A percentile compares a stretch with the other conserved stretches of the same genome.
phyloP scores from a whole-genome alignment of 2,888 invertebrate species.

The Mimachlamys varia region DNA sequence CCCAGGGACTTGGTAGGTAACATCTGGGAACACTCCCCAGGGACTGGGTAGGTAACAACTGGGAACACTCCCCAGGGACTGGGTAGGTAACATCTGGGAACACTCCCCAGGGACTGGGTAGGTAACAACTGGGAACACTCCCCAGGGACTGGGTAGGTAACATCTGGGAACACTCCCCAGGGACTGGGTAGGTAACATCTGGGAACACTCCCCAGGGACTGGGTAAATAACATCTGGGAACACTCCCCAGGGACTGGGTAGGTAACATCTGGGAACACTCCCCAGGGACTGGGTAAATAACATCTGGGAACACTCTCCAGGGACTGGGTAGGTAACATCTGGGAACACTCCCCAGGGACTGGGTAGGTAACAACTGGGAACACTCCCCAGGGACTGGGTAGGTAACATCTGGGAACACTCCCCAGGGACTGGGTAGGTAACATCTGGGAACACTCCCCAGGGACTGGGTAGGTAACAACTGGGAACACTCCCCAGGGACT shows the following conservation, averaged over 20 bases:
- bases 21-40: background rate
- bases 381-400: background rate
- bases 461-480: conserved; percentile 83
- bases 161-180: no score
- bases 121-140: conserved; percentile 43
- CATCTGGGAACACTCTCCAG: background rate
- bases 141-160: background rate
- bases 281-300: background rate
- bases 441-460: conserved; percentile 97
- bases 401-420: background rate
- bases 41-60: background rate
- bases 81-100: background rate
- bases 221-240: no score
- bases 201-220: no score
- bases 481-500: background rate
- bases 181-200: no score
- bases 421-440: conserved; percentile 7
- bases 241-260: no score
- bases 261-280: no score
- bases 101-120: conserved; percentile 62
- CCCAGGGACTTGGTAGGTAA: conserved; percentile 61
- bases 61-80: background rate
- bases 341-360: background rate
- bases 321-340: background rate
- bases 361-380: background rate